Evolutionary conservation across 2,797 vertebrate genomes (phyloP).

Genomic region (Cirrhinus molitorella): DNA sequence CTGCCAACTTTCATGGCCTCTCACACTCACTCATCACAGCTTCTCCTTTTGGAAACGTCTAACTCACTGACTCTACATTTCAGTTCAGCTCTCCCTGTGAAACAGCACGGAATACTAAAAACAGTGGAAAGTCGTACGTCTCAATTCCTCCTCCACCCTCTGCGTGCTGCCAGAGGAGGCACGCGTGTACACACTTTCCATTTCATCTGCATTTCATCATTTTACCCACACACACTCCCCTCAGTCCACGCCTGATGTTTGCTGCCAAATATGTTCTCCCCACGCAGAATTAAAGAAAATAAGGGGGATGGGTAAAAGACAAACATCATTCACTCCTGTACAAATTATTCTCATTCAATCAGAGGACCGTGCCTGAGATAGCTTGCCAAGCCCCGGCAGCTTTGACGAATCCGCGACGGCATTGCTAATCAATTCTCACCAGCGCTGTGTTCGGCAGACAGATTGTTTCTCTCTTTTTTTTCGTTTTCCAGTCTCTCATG

Average conservation of each 20-base stretch:
- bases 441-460: slow-evolving; percentile 32
- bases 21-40: slow-evolving; percentile 13
- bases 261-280: slow-evolving; percentile 33
- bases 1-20: slow-evolving; percentile 45
- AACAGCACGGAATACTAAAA: slow-evolving; percentile 40
- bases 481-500: slow-evolving; percentile 20
- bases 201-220: slow-evolving; percentile 57
- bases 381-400: slow-evolving; percentile 50
- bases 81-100: slow-evolving; percentile 33
- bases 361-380: slow-evolving; percentile 55
- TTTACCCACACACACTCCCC: slow-evolving; percentile 22
- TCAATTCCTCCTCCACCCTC: slow-evolving; percentile 20
- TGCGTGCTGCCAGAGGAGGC: neutral
- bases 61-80: slow-evolving; percentile 32
- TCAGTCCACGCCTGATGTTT: slow-evolving; percentile 23
- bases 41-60: neutral
- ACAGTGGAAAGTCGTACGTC: neutral
- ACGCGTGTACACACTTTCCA: slow-evolving; percentile 18
- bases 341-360: slow-evolving; percentile 67
- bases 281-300: slow-evolving; percentile 13
- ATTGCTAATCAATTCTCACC: slow-evolving; percentile 58
- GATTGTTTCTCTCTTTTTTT: slow-evolving; percentile 31
- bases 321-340: slow-evolving; percentile 53
- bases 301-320: slow-evolving; percentile 34
- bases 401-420: slow-evolving; percentile 44